A percentile compares a stretch with the other conserved stretches of the same genome.
Evolutionary conservation across 2,113 vertebrate species (phyloP).

Genomic region (Macaca fascicularis): T2T-MFA8v1.1 NC_088395.1:144357001-144357500

Average conservation of each 20-base stretch:
- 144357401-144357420: neutral
- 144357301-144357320: neutral
- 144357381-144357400: neutral
- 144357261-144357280: neutral
- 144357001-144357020: neutral
- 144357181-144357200: neutral
- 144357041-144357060: neutral
- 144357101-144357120: neutral
- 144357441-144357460: neutral
- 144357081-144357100: neutral
- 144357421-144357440: neutral
- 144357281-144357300: neutral
- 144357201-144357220: neutral
- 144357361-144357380: neutral
- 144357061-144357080: neutral
- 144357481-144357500: neutral
- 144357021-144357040: slow-evolving; percentile 24
- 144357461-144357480: neutral
- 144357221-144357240: neutral
- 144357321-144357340: neutral
- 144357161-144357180: neutral
- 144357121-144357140: neutral
- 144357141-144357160: neutral
- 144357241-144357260: slow-evolving; percentile 2
- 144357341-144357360: neutral